A percentile compares a stretch with the other conserved stretches of the same genome.
phyloP scores from a whole-genome alignment of 2,888 invertebrate genomes.

The Odontomyia ornata region DNA sequence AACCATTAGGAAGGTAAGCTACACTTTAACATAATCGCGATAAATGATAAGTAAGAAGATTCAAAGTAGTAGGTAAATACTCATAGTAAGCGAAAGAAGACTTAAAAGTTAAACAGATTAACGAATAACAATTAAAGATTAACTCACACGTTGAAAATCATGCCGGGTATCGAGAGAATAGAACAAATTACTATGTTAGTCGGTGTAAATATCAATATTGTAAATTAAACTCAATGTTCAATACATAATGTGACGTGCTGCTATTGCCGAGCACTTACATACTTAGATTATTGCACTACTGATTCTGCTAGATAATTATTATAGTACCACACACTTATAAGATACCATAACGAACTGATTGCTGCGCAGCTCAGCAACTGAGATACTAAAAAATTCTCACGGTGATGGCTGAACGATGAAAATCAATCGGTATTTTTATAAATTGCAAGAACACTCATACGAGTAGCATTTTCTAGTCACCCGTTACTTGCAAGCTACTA shows the following conservation, averaged over 20 bases:
- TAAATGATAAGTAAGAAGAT: constrained; percentile 33
- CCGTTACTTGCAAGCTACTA: neutral
- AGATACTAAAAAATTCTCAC: too few relatives aligned
- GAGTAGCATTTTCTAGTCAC: neutral
- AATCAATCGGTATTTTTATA: constrained; percentile 23
- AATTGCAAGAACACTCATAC: constrained; percentile 9
- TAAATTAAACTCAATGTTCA: constrained; percentile 10
- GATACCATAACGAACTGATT: neutral
- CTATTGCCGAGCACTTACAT: neutral
- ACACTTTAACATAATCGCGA: constrained; percentile 58
- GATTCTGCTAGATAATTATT: neutral
- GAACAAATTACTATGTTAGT: neutral
- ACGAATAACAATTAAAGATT: too few relatives aligned
- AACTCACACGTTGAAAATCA: constrained; percentile 12
- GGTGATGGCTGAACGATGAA: neutral
- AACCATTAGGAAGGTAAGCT: constrained; percentile 66
- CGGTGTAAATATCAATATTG: constrained; percentile 25
- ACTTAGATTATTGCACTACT: neutral
- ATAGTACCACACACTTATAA: neutral
- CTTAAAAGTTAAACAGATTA: constrained; percentile 34
- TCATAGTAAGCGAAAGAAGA: constrained; percentile 41
- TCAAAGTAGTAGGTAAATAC: constrained; percentile 25
- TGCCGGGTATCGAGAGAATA: constrained; percentile 14
- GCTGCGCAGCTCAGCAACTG: neutral
- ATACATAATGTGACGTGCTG: constrained; percentile 9